Percentiles rank a stretch among this genome's conserved stretches.
Evolutionary conservation across 35 echinoderm and acorn worm genomes (phyloP).

Genomic region (Ophiothrix spiculata): DNA sequence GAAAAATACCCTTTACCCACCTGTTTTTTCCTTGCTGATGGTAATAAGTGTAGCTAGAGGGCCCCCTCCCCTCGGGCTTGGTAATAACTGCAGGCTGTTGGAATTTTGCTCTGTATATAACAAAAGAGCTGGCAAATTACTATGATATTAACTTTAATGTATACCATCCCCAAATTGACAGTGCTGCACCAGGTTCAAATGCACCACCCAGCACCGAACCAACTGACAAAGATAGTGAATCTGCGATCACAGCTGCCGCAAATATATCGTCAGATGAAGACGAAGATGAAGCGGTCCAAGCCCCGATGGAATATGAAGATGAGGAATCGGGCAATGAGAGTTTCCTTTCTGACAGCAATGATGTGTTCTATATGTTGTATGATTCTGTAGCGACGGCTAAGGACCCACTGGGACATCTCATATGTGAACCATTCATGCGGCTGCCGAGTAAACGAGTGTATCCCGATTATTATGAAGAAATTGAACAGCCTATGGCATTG

Average conservation of each 20-base stretch:
- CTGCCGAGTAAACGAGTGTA: conserved; percentile 76
- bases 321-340: conserved; percentile 86
- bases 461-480: conserved; percentile 95
- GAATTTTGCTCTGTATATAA: no score
- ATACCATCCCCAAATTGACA: background rate
- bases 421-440: conserved; percentile 92
- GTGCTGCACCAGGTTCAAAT: background rate
- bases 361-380: conserved; percentile 63
- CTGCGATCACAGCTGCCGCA: conserved; percentile 54
- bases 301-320: conserved; percentile 66
- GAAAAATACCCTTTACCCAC: no score
- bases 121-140: no score
- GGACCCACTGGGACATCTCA: conserved; percentile 70
- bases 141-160: no score
- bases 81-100: no score
- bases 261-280: conserved; percentile 67
- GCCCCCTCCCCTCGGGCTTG: no score
- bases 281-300: conserved; percentile 14
- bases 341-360: conserved; percentile 54
- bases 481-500: conserved; percentile 80
- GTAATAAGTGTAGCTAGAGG: no score
- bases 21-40: no score
- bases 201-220: background rate
- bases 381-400: conserved; percentile 57
- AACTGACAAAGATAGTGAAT: conserved; percentile 19